Percentiles rank a stretch among this genome's conserved stretches.
phyloP scores from a whole-genome alignment of 2,888 invertebrate genomes.

The Cosmorhoe ocellata region DNA sequence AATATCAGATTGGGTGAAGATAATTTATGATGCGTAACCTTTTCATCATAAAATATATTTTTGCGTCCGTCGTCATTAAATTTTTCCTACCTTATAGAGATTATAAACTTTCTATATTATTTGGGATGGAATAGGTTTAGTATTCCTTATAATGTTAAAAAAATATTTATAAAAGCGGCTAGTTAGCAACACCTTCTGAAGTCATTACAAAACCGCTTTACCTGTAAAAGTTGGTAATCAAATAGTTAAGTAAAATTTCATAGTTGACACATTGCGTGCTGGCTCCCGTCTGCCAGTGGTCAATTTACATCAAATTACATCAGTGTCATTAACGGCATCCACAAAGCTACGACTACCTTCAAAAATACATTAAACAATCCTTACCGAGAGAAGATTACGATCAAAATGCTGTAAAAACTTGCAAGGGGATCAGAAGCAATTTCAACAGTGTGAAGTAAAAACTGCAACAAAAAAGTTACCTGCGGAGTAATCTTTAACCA shows the following conservation, averaged over 20 bases:
- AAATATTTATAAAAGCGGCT: no score
- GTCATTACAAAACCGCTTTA: not conserved
- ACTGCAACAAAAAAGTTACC: slow-evolving; percentile 76
- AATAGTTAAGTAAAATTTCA: slow-evolving; percentile 74
- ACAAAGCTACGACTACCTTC: slow-evolving; percentile 32
- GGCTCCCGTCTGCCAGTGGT: slow-evolving; percentile 59
- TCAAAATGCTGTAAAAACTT: slow-evolving; percentile 43
- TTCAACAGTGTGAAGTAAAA: slow-evolving; percentile 63
- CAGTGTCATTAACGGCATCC: slow-evolving; percentile 71
- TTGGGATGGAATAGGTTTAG: no score
- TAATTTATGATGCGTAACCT: slow-evolving; percentile 35
- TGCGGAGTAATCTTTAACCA: slow-evolving; percentile 18
- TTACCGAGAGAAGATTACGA: slow-evolving; percentile 46
- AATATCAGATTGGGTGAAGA: slow-evolving; percentile 49
- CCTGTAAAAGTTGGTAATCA: slow-evolving; percentile 47
- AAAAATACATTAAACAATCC: slow-evolving; percentile 36
- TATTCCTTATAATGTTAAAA: no score
- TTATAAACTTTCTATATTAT: no score
- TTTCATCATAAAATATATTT: slow-evolving; percentile 25
- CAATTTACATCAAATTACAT: slow-evolving; percentile 79
- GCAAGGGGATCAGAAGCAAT: slow-evolving; percentile 27
- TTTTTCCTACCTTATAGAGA: not conserved
- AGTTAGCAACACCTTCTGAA: no score
- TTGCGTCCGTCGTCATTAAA: not conserved
- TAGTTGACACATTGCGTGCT: slow-evolving; percentile 79